phyloP scores from a whole-genome alignment of 2,113 vertebrate species.

The Aegotheles bennettii region DNA sequence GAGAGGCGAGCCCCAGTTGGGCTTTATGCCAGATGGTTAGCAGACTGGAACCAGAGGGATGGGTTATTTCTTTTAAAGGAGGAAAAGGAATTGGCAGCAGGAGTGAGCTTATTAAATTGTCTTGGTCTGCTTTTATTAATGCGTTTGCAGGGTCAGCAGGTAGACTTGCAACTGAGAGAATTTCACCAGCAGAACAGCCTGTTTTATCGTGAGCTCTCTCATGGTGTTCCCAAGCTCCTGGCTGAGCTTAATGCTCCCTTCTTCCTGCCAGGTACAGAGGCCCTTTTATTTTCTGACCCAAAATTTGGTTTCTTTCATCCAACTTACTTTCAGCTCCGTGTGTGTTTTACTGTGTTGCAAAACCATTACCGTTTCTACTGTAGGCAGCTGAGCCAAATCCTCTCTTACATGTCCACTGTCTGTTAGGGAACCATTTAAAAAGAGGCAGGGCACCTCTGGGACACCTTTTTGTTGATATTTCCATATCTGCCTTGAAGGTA shows the following conservation, averaged over 20 bases:
- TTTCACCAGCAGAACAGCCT: background rate
- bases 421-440: background rate
- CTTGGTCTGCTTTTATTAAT: constrained; percentile 17
- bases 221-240: background rate
- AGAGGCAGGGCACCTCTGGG: background rate
- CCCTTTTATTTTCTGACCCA: background rate
- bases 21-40: constrained; percentile 30
- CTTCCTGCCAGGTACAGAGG: background rate
- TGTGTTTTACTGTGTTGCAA: background rate
- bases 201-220: fast-evolving
- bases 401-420: background rate
- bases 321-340: background rate
- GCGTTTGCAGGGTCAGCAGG: background rate
- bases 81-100: constrained; percentile 24
- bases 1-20: background rate
- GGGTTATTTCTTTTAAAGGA: constrained; percentile 51
- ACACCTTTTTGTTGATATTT: background rate
- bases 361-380: background rate
- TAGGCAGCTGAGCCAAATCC: background rate
- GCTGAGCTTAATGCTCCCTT: background rate
- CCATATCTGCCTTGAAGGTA: background rate
- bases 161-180: background rate
- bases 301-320: background rate
- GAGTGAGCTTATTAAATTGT: constrained; percentile 53
- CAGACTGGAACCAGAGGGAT: constrained; percentile 7